Evolutionary conservation across 2,113 vertebrate genomes (phyloP).

Genomic region (Hydrolagus affinis): DNA sequence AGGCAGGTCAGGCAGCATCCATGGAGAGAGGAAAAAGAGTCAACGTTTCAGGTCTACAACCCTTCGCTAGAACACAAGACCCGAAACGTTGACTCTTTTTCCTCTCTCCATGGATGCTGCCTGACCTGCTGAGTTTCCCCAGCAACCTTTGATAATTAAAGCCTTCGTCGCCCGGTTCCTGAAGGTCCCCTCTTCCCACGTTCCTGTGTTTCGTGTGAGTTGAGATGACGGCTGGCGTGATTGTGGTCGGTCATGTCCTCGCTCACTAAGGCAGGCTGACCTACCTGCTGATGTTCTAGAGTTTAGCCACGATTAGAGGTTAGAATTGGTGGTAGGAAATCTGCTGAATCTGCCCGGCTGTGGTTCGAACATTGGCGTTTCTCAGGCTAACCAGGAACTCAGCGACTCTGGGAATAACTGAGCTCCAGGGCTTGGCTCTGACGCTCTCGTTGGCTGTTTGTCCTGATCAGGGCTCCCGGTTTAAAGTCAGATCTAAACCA

Average conservation of each 20-base stretch:
- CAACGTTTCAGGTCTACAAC: too few relatives aligned
- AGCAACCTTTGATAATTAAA: constrained; percentile 29
- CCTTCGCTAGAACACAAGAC: too few relatives aligned
- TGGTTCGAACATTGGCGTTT: not conserved
- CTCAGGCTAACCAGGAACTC: not conserved
- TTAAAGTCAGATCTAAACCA: too few relatives aligned
- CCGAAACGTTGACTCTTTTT: too few relatives aligned
- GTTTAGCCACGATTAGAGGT: constrained; percentile 24
- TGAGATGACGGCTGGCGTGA: constrained; percentile 10
- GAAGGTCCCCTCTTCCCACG: not conserved
- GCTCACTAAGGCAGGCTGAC: constrained; percentile 26
- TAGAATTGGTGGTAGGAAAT: constrained; percentile 14
- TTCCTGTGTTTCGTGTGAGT: constrained; percentile 6
- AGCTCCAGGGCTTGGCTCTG: too few relatives aligned
- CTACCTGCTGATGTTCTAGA: constrained; percentile 9
- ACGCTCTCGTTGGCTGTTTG: too few relatives aligned
- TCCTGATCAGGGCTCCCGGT: too few relatives aligned
- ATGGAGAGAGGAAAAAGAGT: too few relatives aligned
- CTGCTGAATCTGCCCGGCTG: constrained; percentile 13
- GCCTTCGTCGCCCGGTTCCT: not conserved
- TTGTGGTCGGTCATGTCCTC: constrained; percentile 18
- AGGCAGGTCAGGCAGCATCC: too few relatives aligned
- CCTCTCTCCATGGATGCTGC: too few relatives aligned
- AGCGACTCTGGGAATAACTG: not conserved
- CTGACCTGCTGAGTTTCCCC: too few relatives aligned